phyloP scores from a whole-genome alignment of 2,113 vertebrate genomes.

The Phyllostomus discolor region DNA sequence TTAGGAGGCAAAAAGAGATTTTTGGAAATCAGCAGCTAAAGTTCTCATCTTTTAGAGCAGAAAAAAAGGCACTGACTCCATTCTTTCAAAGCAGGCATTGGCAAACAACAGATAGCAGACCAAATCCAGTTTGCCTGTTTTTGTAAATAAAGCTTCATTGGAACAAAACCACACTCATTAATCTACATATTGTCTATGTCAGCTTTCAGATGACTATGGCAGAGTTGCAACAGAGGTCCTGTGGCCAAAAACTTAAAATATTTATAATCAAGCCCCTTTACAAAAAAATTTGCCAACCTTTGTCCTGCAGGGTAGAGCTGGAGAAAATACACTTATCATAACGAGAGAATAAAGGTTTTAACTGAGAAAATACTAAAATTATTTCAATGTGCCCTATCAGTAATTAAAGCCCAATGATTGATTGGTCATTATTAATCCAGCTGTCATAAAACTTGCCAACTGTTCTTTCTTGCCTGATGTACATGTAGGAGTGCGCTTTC shows the following conservation, averaged over 20 bases:
- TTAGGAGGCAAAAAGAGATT: neutral
- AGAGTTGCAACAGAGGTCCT: neutral
- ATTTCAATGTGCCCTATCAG: neutral
- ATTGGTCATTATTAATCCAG: neutral
- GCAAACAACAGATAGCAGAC: neutral
- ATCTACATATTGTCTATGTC: neutral
- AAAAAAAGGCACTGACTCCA: neutral
- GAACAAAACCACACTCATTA: neutral
- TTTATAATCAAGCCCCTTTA: neutral
- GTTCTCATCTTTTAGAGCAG: neutral
- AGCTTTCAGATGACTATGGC: neutral
- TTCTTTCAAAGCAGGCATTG: neutral
- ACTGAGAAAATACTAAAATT: neutral
- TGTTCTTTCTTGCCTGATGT: neutral
- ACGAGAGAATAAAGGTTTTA: constrained; percentile 12
- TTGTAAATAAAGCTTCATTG: constrained; percentile 15
- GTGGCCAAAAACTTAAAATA: neutral
- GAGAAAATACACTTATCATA: neutral
- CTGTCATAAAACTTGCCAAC: neutral
- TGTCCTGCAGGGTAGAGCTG: neutral
- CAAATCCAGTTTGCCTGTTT: neutral
- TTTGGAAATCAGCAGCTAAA: neutral
- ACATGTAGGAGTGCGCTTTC: too few relatives aligned
- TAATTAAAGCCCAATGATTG: neutral
- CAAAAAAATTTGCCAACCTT: neutral